Conservation (phyloP, 2,797 vertebrate species). For the Echeneis naucrates region DNA sequence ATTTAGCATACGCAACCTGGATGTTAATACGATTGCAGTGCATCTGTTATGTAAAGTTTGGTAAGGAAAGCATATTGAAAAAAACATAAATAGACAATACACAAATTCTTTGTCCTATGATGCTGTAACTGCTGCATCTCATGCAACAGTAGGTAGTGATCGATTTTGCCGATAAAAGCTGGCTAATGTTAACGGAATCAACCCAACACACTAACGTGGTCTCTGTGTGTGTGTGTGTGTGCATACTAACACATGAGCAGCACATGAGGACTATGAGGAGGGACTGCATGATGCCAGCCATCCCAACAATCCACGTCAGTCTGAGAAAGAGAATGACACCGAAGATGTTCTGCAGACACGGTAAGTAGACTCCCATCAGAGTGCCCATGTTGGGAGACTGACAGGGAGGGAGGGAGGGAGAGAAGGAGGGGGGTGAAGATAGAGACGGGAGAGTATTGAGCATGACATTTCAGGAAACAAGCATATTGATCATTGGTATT, state of each 20-base stretch:
- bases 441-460: constrained; percentile 47
- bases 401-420: background rate
- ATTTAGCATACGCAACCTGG: constrained; percentile 4
- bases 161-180: constrained; percentile 21
- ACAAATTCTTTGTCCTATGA: constrained; percentile 8
- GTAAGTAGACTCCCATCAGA: constrained; percentile 98
- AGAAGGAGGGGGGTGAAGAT: background rate
- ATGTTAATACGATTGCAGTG: background rate
- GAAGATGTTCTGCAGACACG: constrained; percentile 98
- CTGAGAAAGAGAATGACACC: constrained; percentile 98
- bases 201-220: too few species aligned
- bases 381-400: constrained; percentile 99
- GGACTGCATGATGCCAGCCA: constrained; percentile 94
- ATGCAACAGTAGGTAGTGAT: constrained; percentile 14
- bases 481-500: constrained; percentile 73
- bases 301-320: constrained; percentile 98
- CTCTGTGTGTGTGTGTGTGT: constrained; percentile 12
- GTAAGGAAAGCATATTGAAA: background rate
- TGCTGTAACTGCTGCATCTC: background rate
- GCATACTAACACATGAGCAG: constrained; percentile 95
- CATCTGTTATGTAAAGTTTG: background rate
- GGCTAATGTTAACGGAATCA: constrained; percentile 23
- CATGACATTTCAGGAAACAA: constrained; percentile 74
- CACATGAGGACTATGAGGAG: constrained; percentile 97
- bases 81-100: background rate